Percentiles rank a stretch among this genome's conserved stretches.
Conservation (phyloP, 2,797 vertebrate species). For the Picus viridis region DNA sequence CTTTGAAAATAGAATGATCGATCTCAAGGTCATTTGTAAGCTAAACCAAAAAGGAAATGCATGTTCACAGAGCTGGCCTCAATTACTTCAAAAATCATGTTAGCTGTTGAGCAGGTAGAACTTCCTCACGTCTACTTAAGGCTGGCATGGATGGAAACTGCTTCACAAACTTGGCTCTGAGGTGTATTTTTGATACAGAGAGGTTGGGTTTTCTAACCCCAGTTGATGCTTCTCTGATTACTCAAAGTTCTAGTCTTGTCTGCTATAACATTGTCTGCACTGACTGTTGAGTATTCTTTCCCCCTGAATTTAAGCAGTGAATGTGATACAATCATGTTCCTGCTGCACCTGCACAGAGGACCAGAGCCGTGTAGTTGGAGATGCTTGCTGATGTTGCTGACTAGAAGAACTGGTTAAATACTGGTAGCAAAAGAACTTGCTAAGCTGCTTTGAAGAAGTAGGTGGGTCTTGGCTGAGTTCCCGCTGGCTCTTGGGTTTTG, state of each 20-base stretch:
- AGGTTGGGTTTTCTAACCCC: neutral
- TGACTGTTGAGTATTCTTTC: neutral
- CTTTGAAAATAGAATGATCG: neutral
- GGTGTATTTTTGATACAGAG: neutral
- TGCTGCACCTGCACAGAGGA: no score
- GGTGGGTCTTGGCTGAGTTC: no score
- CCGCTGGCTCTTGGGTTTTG: no score
- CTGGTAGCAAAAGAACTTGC: no score
- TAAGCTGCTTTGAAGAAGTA: no score
- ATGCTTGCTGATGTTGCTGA: no score
- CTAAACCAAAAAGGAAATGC: neutral
- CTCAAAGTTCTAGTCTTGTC: neutral
- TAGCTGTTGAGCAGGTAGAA: neutral
- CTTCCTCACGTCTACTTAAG: neutral
- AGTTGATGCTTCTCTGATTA: neutral
- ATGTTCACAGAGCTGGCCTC: neutral
- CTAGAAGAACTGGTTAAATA: no score
- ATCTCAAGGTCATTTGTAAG: neutral
- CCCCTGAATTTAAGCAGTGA: neutral
- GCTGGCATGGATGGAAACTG: neutral
- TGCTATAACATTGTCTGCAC: neutral
- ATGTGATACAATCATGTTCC: neutral
- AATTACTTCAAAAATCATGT: neutral
- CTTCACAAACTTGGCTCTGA: neutral
- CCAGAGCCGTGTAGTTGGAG: no score